These are phyloP conservation scores for Etheostoma perlongum DNA, from an alignment of 2,797 vertebrate genomes.

Conservation along the genomic window DNA sequence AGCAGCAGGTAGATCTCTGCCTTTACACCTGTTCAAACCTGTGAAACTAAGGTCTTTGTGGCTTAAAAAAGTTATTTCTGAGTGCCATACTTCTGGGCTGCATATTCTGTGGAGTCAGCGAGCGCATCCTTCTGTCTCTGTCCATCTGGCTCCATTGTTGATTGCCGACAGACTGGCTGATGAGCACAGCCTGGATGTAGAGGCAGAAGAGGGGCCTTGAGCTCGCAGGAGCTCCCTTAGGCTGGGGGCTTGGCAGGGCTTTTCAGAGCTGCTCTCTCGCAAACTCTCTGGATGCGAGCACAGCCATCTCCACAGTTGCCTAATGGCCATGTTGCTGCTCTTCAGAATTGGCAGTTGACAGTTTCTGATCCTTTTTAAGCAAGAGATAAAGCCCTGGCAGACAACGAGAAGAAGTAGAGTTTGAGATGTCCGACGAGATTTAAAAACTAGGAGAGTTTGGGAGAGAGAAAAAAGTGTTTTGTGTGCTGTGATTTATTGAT, in stretches of 20 bases:
- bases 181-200: conserved; percentile 65
- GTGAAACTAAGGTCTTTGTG: conserved; percentile 36
- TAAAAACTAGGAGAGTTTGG: conserved; percentile 44
- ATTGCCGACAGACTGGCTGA: conserved; percentile 76
- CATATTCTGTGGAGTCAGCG: conserved; percentile 53
- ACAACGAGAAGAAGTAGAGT: conserved; percentile 57
- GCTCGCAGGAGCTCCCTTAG: conserved; percentile 70
- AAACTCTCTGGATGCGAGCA: conserved; percentile 69
- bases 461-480: conserved; percentile 21
- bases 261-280: conserved; percentile 67
- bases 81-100: conserved; percentile 54
- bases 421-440: conserved; percentile 59
- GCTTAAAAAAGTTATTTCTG: conserved; percentile 57
- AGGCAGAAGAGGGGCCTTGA: conserved; percentile 63
- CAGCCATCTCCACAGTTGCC: conserved; percentile 68
- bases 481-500: conserved; percentile 73
- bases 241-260: conserved; percentile 72
- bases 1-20: conserved; percentile 23
- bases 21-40: conserved; percentile 36
- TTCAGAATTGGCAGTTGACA: conserved; percentile 78
- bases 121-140: conserved; percentile 60
- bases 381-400: conserved; percentile 72
- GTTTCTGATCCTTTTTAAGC: conserved; percentile 81
- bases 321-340: conserved; percentile 79
- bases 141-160: conserved; percentile 80